Evolutionary conservation across 2,888 invertebrate species (phyloP).

Genomic region (Odontomyia ornata): DNA sequence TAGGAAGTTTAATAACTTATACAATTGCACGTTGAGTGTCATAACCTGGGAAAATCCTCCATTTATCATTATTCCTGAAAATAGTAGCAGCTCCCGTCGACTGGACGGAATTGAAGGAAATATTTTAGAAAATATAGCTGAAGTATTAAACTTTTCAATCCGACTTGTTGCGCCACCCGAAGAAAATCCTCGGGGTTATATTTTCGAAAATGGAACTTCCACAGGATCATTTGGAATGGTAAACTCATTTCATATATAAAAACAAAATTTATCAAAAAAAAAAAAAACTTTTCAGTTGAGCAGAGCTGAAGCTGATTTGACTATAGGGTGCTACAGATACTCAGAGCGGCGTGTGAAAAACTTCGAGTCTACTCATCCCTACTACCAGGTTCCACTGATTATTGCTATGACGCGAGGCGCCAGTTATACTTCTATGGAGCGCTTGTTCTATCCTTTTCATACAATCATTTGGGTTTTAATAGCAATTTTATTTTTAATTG

Average conservation of each 20-base stretch:
- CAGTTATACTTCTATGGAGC: constrained; percentile 52
- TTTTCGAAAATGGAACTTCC: constrained; percentile 47
- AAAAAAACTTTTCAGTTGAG: constrained; percentile 52
- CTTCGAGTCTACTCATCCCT: constrained; percentile 51
- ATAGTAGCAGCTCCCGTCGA: constrained; percentile 33
- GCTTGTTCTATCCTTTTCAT: constrained; percentile 54
- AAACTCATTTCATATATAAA: constrained; percentile 11
- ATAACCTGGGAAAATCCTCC: constrained; percentile 40
- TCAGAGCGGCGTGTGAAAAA: constrained; percentile 45
- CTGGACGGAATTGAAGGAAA: constrained; percentile 58
- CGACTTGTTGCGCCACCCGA: constrained; percentile 51
- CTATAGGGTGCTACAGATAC: constrained; percentile 56
- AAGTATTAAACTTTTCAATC: constrained; percentile 55
- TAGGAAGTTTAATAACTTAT: constrained; percentile 33
- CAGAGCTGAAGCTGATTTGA: constrained; percentile 53
- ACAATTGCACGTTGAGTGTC: constrained; percentile 37
- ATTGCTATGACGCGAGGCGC: constrained; percentile 51
- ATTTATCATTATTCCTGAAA: constrained; percentile 28
- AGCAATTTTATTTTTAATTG: neutral
- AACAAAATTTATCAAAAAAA: neutral
- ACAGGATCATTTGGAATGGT: constrained; percentile 56
- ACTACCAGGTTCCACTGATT: constrained; percentile 53
- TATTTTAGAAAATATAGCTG: constrained; percentile 54
- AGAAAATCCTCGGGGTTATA: constrained; percentile 49
- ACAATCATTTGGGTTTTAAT: constrained; percentile 53